These are phyloP conservation scores for Pseudoips prasinana DNA, from an alignment of 2,888 invertebrate species.

Conservation along the genomic window DNA sequence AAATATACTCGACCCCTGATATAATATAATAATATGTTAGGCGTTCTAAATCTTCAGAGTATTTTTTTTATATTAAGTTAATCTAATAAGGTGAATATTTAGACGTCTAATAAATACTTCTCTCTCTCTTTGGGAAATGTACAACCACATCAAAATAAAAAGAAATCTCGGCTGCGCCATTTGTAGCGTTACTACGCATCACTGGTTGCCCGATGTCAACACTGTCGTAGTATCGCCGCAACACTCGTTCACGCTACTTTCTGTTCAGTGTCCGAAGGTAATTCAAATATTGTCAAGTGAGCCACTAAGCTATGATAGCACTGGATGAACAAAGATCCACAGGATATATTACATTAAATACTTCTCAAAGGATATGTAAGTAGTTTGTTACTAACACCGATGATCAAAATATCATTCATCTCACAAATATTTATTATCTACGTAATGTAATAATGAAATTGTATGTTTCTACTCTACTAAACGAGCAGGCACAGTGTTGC, in stretches of 20 bases:
- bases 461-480: conserved; percentile 31
- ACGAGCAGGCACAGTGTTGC: conserved; percentile 23
- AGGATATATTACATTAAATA: conserved; percentile 50
- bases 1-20: conserved; percentile 58
- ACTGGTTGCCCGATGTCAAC: too few relatives aligned
- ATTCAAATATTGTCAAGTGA: conserved; percentile 63
- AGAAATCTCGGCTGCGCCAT: conserved; percentile 9
- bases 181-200: too few relatives aligned
- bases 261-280: too few relatives aligned
- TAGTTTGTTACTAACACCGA: conserved; percentile 67
- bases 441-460: conserved; percentile 32
- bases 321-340: conserved; percentile 74
- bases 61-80: conserved; percentile 44
- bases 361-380: conserved; percentile 63
- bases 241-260: too few relatives aligned
- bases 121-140: conserved; percentile 70
- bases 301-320: conserved; percentile 59
- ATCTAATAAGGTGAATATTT: conserved; percentile 48
- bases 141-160: conserved; percentile 42
- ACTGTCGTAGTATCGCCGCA: too few relatives aligned
- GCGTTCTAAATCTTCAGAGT: conserved; percentile 43
- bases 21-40: conserved; percentile 47
- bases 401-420: conserved; percentile 49
- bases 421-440: conserved; percentile 42
- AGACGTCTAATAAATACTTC: conserved; percentile 53